phyloP scores from a whole-genome alignment of 2,888 invertebrate species.

The Torymus texanus region DNA sequence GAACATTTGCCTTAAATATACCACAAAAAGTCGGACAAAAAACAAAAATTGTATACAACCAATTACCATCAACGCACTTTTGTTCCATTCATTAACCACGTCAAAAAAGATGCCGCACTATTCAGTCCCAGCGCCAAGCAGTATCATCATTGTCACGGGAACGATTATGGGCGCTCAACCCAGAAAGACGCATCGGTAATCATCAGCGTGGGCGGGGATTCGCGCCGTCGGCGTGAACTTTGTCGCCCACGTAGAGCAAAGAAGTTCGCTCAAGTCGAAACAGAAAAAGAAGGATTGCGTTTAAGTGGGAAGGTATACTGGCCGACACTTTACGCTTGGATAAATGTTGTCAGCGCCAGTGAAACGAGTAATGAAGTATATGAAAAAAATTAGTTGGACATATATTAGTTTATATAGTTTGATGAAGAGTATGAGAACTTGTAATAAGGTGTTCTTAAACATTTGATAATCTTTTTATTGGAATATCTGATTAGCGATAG shows the following conservation, averaged over 20 bases:
- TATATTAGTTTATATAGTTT: no score
- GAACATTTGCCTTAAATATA: not conserved
- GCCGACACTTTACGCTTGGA: conserved; percentile 13
- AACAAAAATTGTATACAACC: not conserved
- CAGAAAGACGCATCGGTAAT: not conserved
- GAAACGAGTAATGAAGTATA: conserved; percentile 17
- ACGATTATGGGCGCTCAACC: conserved; percentile 17
- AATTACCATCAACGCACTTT: not conserved
- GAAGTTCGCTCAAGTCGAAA: no score
- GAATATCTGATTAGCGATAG: no score
- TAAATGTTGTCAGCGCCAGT: conserved; percentile 33
- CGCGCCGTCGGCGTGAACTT: conserved; percentile 21
- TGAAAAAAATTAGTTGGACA: no score
- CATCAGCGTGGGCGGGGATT: conserved; percentile 24
- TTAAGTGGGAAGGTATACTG: not conserved
- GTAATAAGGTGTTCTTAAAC: no score
- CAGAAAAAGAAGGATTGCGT: not conserved
- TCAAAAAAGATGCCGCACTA: no score
- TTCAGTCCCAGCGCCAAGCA: not conserved
- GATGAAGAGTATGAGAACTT: no score
- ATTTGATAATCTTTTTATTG: no score
- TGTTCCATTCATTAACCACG: not conserved
- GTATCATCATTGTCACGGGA: conserved; percentile 41
- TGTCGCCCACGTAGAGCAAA: conserved; percentile 28
- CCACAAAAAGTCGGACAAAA: not conserved